Evolutionary conservation across 2,113 vertebrate genomes (phyloP).

Genomic region (Forbesichthys papilliferus): DNA sequence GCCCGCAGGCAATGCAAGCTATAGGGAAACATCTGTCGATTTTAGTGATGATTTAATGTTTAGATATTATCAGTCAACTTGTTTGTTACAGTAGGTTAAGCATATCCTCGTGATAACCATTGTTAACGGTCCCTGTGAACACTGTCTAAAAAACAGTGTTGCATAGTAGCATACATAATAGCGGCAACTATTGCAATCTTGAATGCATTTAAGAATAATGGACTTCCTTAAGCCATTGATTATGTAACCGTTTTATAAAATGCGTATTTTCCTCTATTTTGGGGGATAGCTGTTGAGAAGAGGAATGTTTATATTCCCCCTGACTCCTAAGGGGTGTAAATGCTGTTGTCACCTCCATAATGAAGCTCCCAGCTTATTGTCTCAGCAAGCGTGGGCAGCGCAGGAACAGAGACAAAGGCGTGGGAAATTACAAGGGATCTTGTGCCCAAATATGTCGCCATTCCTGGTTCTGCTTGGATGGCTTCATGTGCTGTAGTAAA

Average conservation of each 20-base stretch:
- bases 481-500: no score
- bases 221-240: slow-evolving; percentile 36
- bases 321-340: slow-evolving; percentile 36
- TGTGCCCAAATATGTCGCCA: slow-evolving; percentile 58
- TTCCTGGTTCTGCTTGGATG: slow-evolving; percentile 54
- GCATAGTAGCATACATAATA: slow-evolving; percentile 12
- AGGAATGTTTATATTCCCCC: slow-evolving; percentile 33
- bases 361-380: slow-evolving; percentile 62
- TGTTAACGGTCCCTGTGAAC: neutral
- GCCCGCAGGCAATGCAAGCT: neutral
- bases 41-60: slow-evolving; percentile 14
- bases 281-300: neutral
- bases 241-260: slow-evolving; percentile 33
- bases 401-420: slow-evolving; percentile 66
- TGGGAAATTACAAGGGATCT: slow-evolving; percentile 68
- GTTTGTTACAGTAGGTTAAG: neutral
- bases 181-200: slow-evolving; percentile 42
- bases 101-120: slow-evolving; percentile 11
- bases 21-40: slow-evolving; percentile 12
- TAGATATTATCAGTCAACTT: neutral
- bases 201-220: slow-evolving; percentile 41
- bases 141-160: slow-evolving; percentile 22
- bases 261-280: neutral
- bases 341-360: slow-evolving; percentile 53
- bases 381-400: slow-evolving; percentile 57